Percentiles rank a stretch among this genome's conserved stretches.
Evolutionary conservation across 2,888 invertebrate species (phyloP).

Genomic region (Coenonympha glycerion): DNA sequence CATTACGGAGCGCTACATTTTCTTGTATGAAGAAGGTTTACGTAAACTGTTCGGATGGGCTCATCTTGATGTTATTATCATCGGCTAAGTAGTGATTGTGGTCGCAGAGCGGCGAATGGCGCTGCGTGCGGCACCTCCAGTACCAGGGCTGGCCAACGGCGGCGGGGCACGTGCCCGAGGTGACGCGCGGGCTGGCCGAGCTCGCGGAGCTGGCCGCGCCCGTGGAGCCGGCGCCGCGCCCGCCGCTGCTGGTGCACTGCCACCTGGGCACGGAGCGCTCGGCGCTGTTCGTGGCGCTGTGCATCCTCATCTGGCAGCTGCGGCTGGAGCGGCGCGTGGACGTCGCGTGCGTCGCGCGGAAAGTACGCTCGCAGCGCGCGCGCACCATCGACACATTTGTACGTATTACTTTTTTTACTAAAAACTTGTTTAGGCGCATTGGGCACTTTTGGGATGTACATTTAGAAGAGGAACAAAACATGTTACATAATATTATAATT

Average conservation of each 20-base stretch:
- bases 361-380: conserved; percentile 88
- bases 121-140: conserved; percentile 88
- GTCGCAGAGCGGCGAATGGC: conserved; percentile 81
- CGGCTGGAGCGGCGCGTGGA: conserved; percentile 90
- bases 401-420: background rate
- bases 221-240: conserved; percentile 36
- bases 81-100: background rate
- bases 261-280: conserved; percentile 90
- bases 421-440: too few species aligned
- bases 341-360: conserved; percentile 88
- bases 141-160: conserved; percentile 96
- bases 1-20: too few species aligned
- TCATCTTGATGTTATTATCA: too few species aligned
- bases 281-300: conserved; percentile 91
- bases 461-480: too few species aligned
- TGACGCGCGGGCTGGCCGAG: conserved; percentile 89
- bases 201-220: conserved; percentile 84
- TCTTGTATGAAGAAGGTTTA: too few species aligned
- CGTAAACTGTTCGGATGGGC: too few species aligned
- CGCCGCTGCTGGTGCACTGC: conserved; percentile 90
- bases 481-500: too few species aligned
- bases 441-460: too few species aligned
- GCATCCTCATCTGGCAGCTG: conserved; percentile 89
- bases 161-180: conserved; percentile 91
- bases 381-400: conserved; percentile 89